A percentile compares a stretch with the other conserved stretches of the same genome.
Conservation (phyloP, 2,797 vertebrate species). For the Chiloscyllium punctatum region DNA sequence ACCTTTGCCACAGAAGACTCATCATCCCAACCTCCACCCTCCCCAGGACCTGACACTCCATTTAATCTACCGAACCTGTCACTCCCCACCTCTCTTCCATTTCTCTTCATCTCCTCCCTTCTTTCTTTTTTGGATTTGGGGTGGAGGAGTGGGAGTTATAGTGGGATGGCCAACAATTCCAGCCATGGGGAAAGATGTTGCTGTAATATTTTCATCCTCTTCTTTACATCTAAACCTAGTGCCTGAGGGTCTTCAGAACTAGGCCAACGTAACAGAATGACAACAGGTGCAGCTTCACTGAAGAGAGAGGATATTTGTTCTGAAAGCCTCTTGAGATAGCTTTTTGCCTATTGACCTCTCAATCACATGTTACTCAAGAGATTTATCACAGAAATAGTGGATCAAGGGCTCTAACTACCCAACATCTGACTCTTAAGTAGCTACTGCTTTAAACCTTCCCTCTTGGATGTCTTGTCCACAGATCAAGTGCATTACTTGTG, state of each 20-base stretch:
- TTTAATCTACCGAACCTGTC: too few species aligned
- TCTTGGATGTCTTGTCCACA: not conserved
- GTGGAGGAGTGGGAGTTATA: too few species aligned
- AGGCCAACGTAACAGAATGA: not conserved
- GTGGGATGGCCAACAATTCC: too few species aligned
- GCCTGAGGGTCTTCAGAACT: not conserved
- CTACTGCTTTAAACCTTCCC: not conserved
- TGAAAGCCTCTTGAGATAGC: not conserved
- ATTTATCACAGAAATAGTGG: too few species aligned
- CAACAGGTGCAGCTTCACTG: not conserved
- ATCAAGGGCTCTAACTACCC: not conserved
- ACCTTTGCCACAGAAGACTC: too few species aligned
- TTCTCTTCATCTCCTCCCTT: too few species aligned
- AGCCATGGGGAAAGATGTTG: not conserved
- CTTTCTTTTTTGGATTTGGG: too few species aligned
- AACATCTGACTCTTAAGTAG: not conserved
- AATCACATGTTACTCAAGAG: too few species aligned
- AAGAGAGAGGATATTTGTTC: not conserved
- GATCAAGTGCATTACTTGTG: not conserved
- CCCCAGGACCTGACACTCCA: too few species aligned
- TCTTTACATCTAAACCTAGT: not conserved
- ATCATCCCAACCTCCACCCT: too few species aligned
- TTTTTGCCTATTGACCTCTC: not conserved
- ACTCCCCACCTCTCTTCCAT: too few species aligned
- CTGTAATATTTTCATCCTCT: not conserved